Conservation (phyloP, 2,888 invertebrate genomes). For the Nomada goodeniana region DNA sequence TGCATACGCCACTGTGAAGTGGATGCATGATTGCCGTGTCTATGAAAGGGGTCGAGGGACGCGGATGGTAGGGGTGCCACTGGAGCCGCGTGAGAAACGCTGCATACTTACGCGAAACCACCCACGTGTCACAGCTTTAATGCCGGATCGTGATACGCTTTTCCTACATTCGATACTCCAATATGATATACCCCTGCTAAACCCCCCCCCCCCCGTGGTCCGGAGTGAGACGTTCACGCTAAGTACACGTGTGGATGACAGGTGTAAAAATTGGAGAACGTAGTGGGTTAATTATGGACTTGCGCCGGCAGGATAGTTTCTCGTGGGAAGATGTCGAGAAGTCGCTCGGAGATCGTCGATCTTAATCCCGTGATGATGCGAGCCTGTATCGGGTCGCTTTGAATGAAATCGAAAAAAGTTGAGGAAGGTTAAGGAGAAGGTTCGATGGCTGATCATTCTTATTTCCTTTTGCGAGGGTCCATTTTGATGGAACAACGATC, state of each 20-base stretch:
- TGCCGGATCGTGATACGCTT: conserved; percentile 58
- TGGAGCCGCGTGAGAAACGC: conserved; percentile 73
- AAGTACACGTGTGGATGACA: not conserved
- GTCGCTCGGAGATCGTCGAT: not conserved
- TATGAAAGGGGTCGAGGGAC: conserved; percentile 39
- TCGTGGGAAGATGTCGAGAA: conserved; percentile 28
- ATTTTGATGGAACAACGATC: no score
- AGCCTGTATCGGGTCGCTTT: no score
- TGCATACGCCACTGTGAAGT: conserved; percentile 58
- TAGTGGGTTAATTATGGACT: not conserved
- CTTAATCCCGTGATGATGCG: not conserved
- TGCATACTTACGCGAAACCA: conserved; percentile 65
- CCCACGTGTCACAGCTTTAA: conserved; percentile 76
- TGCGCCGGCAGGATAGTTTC: not conserved
- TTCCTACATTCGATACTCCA: conserved; percentile 29
- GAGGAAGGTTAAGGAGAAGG: no score
- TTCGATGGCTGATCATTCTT: no score
- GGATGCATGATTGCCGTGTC: conserved; percentile 59
- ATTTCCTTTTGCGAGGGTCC: no score
- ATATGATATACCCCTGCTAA: conserved; percentile 1
- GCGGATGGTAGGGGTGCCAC: conserved; percentile 53
- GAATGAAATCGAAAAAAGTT: no score
- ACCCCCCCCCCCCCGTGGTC: not conserved
- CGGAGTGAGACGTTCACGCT: conserved; percentile 9
- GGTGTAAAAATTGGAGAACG: not conserved